phyloP scores from a whole-genome alignment of 1,140 invertebrate genomes.

The Dendrolimus kikuchii region DNA sequence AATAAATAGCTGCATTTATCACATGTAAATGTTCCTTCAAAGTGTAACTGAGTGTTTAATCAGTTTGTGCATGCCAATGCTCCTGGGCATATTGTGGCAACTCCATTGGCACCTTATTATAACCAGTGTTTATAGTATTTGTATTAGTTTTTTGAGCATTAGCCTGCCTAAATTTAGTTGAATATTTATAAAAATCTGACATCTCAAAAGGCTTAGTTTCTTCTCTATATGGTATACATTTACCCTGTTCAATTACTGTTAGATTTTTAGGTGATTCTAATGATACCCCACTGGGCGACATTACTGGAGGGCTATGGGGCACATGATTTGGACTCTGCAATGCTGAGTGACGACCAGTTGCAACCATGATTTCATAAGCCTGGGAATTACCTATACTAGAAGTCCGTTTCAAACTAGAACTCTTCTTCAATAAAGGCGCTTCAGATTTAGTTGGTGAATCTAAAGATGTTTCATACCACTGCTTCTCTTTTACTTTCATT shows the following conservation, averaged over 20 bases:
- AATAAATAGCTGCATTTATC: too few relatives aligned
- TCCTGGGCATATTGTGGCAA: constrained; percentile 51
- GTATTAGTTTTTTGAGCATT: constrained; percentile 34
- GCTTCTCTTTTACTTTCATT: constrained; percentile 74
- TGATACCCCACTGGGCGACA: constrained; percentile 72
- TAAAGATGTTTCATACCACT: constrained; percentile 83
- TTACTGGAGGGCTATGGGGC: constrained; percentile 49
- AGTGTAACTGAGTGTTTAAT: constrained; percentile 15
- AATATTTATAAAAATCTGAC: constrained; percentile 98
- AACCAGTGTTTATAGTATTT: constrained; percentile 31
- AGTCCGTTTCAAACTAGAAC: constrained; percentile 52
- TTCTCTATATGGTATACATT: constrained; percentile 93
- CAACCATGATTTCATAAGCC: constrained; percentile 59
- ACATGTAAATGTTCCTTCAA: neutral
- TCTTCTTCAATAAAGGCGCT: constrained; percentile 48
- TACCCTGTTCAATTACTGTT: constrained; percentile 88
- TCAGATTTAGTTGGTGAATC: constrained; percentile 73
- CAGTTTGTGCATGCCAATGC: constrained; percentile 45
- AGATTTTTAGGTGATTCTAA: constrained; percentile 84
- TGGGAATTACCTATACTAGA: constrained; percentile 61
- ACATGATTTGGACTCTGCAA: constrained; percentile 57
- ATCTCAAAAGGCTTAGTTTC: constrained; percentile 97
- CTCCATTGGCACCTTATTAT: constrained; percentile 55
- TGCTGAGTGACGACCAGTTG: constrained; percentile 51
- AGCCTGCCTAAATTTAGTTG: constrained; percentile 89